Evolutionary conservation across 2,888 invertebrate genomes (phyloP).

Genomic region (Caenorhabditis imperialis): DNA sequence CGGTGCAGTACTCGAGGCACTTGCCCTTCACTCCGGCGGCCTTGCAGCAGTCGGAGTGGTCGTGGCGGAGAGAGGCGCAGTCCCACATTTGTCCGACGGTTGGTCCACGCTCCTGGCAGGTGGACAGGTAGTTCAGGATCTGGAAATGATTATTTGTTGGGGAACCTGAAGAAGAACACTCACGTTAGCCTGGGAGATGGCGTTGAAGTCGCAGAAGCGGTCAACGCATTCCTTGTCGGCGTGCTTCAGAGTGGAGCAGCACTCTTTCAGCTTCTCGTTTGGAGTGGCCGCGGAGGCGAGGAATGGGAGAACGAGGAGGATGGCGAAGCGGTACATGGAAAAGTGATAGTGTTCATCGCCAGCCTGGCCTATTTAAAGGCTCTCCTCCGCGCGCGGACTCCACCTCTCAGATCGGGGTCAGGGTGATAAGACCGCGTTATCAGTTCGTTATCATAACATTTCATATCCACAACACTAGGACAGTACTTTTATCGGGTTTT

Average conservation of each 20-base stretch:
- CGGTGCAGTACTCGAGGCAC: conserved; percentile 77
- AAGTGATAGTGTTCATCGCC: conserved; percentile 18
- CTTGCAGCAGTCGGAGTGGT: conserved; percentile 71
- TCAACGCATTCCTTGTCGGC: conserved; percentile 76
- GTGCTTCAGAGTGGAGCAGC: conserved; percentile 74
- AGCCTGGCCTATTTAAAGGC: conserved; percentile 23
- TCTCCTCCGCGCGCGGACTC: neutral
- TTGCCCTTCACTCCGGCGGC: conserved; percentile 58
- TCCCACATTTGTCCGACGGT: conserved; percentile 78
- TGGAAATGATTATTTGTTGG: conserved; percentile 22
- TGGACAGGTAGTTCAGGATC: conserved; percentile 73
- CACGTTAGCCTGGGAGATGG: conserved; percentile 58
- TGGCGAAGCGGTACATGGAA: conserved; percentile 27
- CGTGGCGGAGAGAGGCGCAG: conserved; percentile 75
- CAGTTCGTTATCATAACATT: conserved; percentile 32
- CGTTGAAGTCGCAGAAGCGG: conserved; percentile 76
- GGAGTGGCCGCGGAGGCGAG: conserved; percentile 50
- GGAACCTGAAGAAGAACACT: conserved; percentile 2
- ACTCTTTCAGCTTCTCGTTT: conserved; percentile 73
- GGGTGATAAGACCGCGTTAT: conserved; percentile 26
- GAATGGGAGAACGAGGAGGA: conserved; percentile 31
- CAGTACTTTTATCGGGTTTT: conserved; percentile 47
- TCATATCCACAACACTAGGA: conserved; percentile 19
- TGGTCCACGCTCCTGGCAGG: conserved; percentile 74
- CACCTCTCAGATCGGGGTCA: conserved; percentile 32